phyloP scores from a whole-genome alignment of 2,888 invertebrate species.

The Rapana venosa region DNA sequence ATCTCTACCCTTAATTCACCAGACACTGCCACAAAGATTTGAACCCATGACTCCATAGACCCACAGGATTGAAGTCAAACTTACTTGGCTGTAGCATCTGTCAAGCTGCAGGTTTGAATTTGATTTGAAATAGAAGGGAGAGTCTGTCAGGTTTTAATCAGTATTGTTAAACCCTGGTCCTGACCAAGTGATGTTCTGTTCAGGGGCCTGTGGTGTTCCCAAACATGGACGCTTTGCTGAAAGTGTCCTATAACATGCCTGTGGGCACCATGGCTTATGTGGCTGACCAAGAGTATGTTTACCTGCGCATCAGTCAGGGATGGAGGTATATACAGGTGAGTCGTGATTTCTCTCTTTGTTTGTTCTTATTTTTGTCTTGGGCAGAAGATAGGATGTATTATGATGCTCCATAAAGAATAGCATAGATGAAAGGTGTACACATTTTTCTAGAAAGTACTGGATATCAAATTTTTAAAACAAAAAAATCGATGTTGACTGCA shows the following conservation, averaged over 20 bases:
- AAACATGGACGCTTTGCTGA: constrained; percentile 60
- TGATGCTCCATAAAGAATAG: too few species aligned
- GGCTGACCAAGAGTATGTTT: constrained; percentile 63
- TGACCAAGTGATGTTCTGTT: not conserved
- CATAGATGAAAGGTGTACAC: too few species aligned
- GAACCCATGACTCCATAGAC: too few species aligned
- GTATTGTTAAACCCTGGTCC: not conserved
- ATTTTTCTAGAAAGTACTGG: too few species aligned
- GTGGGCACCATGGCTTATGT: constrained; percentile 69
- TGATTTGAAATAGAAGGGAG: not conserved
- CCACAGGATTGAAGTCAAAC: too few species aligned
- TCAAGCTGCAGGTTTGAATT: not conserved
- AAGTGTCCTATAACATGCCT: constrained; percentile 61
- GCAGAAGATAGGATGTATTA: not conserved
- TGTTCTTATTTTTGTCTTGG: constrained; percentile 1
- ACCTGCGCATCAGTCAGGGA: constrained; percentile 65
- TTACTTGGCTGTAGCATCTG: too few species aligned
- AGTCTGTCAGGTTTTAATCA: not conserved
- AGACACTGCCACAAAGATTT: too few species aligned
- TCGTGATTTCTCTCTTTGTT: not conserved
- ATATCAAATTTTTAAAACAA: too few species aligned
- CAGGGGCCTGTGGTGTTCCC: constrained; percentile 67
- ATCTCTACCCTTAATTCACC: too few species aligned
- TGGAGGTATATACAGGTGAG: constrained; percentile 66
- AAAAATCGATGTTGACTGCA: too few species aligned